phyloP scores from a whole-genome alignment of 2,113 vertebrate species.

The Menura novaehollandiae region DNA sequence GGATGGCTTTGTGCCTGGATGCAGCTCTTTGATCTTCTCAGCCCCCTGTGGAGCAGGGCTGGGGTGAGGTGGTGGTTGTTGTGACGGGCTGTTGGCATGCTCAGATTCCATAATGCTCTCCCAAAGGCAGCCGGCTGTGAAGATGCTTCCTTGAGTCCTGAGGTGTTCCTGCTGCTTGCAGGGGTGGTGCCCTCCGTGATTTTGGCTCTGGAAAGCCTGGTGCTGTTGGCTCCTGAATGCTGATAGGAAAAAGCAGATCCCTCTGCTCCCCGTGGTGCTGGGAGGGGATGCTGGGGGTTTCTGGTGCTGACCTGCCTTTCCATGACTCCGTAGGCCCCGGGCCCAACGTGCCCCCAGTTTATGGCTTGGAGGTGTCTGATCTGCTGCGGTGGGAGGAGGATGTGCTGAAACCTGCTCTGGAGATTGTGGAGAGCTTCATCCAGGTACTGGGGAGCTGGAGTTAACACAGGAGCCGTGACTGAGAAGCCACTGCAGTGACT shows the following conservation, averaged over 20 bases:
- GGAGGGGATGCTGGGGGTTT: neutral
- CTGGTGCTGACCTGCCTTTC: neutral
- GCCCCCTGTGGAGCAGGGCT: neutral
- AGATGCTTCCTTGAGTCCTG: neutral
- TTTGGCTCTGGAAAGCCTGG: neutral
- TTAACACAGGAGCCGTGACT: neutral
- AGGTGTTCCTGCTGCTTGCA: neutral
- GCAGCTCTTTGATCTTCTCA: neutral
- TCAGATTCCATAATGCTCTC: neutral
- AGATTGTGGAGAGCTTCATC: constrained; percentile 85
- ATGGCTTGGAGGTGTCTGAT: constrained; percentile 88
- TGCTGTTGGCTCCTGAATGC: neutral
- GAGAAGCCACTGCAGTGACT: neutral
- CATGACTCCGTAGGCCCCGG: constrained; percentile 79
- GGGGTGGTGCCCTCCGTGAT: neutral
- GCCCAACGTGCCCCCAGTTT: constrained; percentile 82
- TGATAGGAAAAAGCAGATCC: neutral
- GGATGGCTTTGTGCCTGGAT: neutral
- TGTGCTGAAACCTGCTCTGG: constrained; percentile 86
- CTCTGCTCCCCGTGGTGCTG: neutral
- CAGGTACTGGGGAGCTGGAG: constrained; percentile 74
- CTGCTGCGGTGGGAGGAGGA: constrained; percentile 82
- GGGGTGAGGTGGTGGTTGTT: neutral
- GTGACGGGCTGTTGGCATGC: neutral
- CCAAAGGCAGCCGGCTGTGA: neutral